Base-by-base conservation (phyloP, 2,888 invertebrate genomes). In the Lymantria monacha region DNA sequence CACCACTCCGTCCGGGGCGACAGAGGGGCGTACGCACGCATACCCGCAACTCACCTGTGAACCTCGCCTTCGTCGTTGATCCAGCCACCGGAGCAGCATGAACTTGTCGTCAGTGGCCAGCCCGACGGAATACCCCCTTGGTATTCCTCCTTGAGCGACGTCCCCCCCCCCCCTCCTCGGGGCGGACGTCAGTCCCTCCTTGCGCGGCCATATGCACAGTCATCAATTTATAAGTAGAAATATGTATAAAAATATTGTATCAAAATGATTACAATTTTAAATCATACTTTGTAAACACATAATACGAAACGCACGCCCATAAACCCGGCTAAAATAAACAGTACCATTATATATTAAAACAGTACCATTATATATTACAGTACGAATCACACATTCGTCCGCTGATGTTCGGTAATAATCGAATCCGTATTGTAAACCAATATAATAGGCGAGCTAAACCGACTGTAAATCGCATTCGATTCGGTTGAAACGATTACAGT, bases 401-500 rank as follows among this genome's bases (percentile, higher is more conserved):
- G 51, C 56, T 66, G 56, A 53, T 57, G 59, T 61, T n/a, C 59
- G 55, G 54, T 63, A 55, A 59, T 63, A 48, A 60, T 56, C 51
- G 44, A 49, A 57, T 55, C 46, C 22, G 55, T 42, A 63, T 60
- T 61, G 66, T 61, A 59, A 73, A 78, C 63, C 66, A 53, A 52
- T 54, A 69, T 72, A 74, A 72, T 67, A 70, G 66, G 61, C 61
- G 58, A 55, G 70, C 72, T 76, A 74, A 69, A 55, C 57, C 74
- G 72, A 82, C 77, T 75, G 73, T 61, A 69, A 77, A 79, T 78
- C 79, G 79, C 68, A 78, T 72, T 71, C 69, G 65, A 75, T 79
- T 66, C 69, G 71, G 78, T 75, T 70, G 76, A 70, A 77, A 72
- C 83, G 82, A 83, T 85, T 77, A 81, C 74, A 67, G 75, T 74